Conservation (phyloP, 2,797 vertebrate species). For the Adelosebastes latens region DNA sequence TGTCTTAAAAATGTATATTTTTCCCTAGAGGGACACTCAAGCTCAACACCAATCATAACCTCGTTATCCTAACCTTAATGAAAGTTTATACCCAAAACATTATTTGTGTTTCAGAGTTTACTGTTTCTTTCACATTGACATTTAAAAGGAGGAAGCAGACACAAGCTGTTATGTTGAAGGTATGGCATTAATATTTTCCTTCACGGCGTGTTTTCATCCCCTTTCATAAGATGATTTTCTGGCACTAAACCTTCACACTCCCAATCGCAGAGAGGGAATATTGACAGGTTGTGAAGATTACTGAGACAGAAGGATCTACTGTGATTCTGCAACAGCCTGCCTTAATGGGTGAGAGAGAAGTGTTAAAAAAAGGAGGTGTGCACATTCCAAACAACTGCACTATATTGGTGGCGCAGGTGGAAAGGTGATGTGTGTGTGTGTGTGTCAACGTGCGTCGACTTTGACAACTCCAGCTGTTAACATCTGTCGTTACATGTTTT, state of each 20-base stretch:
- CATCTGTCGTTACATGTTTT: background rate
- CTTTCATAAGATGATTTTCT: background rate
- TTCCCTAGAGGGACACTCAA: background rate
- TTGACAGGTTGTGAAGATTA: constrained; percentile 26
- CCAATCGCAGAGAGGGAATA: background rate
- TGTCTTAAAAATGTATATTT: background rate
- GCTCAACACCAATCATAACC: background rate
- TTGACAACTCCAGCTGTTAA: background rate
- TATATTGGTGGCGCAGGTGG: background rate
- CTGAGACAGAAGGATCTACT: background rate
- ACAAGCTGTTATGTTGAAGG: background rate
- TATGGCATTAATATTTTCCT: background rate
- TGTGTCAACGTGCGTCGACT: background rate
- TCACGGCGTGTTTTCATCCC: background rate
- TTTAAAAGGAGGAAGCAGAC: background rate
- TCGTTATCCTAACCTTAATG: background rate
- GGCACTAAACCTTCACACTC: constrained; percentile 17
- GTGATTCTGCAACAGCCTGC: constrained; percentile 5
- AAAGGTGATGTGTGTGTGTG: background rate
- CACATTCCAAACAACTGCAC: background rate
- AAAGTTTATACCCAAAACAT: background rate
- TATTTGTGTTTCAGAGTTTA: background rate
- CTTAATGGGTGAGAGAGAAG: background rate
- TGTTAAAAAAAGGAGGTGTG: constrained; percentile 13
- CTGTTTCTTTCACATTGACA: constrained; percentile 1